These are phyloP conservation scores for Triops cancriformis DNA, from an alignment of 1,140 invertebrate genomes.

Conservation along the genomic window DNA sequence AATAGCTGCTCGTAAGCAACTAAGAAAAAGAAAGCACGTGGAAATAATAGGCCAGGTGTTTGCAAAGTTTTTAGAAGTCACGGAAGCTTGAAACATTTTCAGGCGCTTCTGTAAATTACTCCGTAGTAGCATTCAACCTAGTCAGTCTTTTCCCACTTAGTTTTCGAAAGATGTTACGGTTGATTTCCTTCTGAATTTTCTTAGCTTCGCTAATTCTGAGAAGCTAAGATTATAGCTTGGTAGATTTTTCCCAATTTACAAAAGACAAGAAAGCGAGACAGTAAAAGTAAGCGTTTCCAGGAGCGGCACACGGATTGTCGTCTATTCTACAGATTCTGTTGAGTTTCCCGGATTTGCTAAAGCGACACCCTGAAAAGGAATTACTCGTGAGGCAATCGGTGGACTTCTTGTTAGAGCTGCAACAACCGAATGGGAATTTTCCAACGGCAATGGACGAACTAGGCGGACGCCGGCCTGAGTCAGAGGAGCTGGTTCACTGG, in stretches of 20 bases:
- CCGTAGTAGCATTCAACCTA: too few relatives aligned
- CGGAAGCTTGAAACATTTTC: too few relatives aligned
- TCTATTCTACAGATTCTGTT: slow-evolving; percentile 52
- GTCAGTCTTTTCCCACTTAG: too few relatives aligned
- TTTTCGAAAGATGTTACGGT: too few relatives aligned
- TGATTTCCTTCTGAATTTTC: too few relatives aligned
- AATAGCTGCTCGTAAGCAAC: too few relatives aligned
- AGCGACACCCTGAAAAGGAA: slow-evolving; percentile 44
- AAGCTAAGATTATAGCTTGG: too few relatives aligned
- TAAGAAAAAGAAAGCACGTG: too few relatives aligned
- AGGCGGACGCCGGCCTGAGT: slow-evolving; percentile 36
- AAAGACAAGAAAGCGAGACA: not conserved
- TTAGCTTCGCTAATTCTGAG: too few relatives aligned
- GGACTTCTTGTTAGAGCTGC: slow-evolving; percentile 52
- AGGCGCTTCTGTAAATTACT: too few relatives aligned
- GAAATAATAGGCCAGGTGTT: too few relatives aligned
- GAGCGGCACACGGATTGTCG: slow-evolving; percentile 67
- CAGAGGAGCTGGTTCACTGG: slow-evolving; percentile 70
- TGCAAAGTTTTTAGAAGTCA: too few relatives aligned
- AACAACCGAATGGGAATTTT: slow-evolving; percentile 64
- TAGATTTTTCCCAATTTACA: not conserved
- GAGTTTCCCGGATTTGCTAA: slow-evolving; percentile 53
- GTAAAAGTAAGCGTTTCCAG: slow-evolving; percentile 37
- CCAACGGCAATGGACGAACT: slow-evolving; percentile 65
- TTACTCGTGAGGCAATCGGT: slow-evolving; percentile 48